Conservation (phyloP, 2,113 vertebrate species). For the Labeo rohita region DNA sequence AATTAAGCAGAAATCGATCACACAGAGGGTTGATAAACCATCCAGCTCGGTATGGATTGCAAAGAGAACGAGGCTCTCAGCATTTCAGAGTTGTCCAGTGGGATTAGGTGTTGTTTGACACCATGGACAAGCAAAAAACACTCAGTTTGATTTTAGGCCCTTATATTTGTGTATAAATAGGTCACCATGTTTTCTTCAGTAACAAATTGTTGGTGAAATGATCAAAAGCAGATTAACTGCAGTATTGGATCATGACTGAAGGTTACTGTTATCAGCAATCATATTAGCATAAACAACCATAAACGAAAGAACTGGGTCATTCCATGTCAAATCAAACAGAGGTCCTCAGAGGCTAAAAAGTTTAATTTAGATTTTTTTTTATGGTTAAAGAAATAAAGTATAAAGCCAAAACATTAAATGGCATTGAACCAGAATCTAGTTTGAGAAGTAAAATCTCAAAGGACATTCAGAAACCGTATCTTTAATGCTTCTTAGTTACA, state of each 20-base stretch:
- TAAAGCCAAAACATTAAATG: not conserved
- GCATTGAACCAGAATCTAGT: not conserved
- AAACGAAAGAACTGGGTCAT: not conserved
- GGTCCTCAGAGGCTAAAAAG: not conserved
- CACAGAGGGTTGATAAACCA: conserved; percentile 55
- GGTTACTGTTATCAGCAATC: not conserved
- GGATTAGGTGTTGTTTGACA: conserved; percentile 20
- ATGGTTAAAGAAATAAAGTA: not conserved
- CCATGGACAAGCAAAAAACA: not conserved
- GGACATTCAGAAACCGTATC: not conserved
- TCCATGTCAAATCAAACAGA: not conserved
- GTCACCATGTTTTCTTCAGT: not conserved
- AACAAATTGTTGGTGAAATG: not conserved
- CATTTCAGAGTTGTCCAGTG: conserved; percentile 42
- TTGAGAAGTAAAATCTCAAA: not conserved
- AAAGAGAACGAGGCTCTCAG: conserved; percentile 11
- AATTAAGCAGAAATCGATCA: conserved; percentile 64
- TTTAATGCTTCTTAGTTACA: not conserved
- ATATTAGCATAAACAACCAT: not conserved
- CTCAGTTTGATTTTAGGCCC: not conserved
- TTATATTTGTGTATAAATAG: not conserved
- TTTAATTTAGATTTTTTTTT: not conserved
- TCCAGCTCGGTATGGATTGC: conserved; percentile 44
- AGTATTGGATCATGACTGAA: not conserved
- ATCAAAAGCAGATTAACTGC: conserved; percentile 4